phyloP scores from a whole-genome alignment of 2,113 vertebrate species.

The Thomomys bottae region DNA sequence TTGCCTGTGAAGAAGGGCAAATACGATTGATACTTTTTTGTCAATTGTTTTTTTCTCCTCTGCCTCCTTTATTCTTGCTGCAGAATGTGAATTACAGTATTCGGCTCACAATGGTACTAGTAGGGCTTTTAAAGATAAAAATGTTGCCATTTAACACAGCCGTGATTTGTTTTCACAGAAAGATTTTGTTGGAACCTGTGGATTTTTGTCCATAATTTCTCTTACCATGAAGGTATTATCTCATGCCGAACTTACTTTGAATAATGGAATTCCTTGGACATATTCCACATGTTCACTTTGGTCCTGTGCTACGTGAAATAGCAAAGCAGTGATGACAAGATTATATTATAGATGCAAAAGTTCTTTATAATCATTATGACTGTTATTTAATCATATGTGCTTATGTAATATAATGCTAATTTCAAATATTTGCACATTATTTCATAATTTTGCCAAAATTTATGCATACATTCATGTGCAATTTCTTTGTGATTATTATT shows the following conservation, averaged over 20 bases:
- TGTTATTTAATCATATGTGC: not conserved
- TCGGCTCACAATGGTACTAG: conserved; percentile 16
- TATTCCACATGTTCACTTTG: not conserved
- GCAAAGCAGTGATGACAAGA: not conserved
- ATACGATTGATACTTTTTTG: conserved; percentile 5
- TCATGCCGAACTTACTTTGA: not conserved
- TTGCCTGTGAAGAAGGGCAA: conserved; percentile 44
- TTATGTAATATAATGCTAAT: not conserved
- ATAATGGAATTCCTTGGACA: not conserved
- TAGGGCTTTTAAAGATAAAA: not conserved
- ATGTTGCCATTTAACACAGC: not conserved
- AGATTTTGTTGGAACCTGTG: not conserved
- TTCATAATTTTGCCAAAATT: not conserved
- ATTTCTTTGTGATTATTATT: not conserved
- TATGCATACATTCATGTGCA: not conserved
- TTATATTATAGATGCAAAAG: not conserved
- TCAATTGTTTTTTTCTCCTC: not conserved
- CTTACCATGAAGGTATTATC: not conserved
- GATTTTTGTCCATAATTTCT: not conserved
- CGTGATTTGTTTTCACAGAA: conserved; percentile 23
- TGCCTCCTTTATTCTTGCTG: not conserved
- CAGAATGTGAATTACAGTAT: conserved; percentile 11
- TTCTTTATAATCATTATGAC: not conserved
- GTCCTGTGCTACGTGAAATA: not conserved
- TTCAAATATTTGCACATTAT: not conserved